Percentiles rank a stretch among this genome's conserved stretches.
Conservation (phyloP, 2,888 invertebrate species). For the Diadegma fenestrale region DNA sequence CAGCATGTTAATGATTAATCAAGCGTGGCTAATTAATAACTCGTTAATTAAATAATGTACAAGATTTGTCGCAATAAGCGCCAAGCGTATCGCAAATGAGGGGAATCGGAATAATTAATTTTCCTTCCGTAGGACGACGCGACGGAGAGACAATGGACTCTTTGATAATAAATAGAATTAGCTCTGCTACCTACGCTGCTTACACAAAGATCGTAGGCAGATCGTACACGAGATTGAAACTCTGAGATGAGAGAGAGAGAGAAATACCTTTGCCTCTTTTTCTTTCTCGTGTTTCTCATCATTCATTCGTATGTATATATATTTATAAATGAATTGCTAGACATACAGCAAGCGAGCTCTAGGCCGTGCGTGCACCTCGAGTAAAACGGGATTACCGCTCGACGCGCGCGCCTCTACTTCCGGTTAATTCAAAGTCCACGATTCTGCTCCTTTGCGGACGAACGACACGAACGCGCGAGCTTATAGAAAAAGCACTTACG, state of each 20-base stretch:
- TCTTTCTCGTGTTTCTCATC: neutral
- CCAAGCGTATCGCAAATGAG: slow-evolving; percentile 13
- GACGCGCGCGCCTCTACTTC: slow-evolving; percentile 64
- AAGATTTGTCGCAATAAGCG: slow-evolving; percentile 33
- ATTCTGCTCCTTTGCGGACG: slow-evolving; percentile 53
- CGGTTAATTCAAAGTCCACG: slow-evolving; percentile 68
- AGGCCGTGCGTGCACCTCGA: slow-evolving; percentile 63
- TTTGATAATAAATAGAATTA: slow-evolving; percentile 61
- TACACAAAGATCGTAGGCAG: slow-evolving; percentile 49
- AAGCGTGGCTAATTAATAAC: slow-evolving; percentile 20
- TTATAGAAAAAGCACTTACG: slow-evolving; percentile 42
- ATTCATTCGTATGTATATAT: slow-evolving; percentile 4
- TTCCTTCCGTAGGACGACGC: slow-evolving; percentile 12
- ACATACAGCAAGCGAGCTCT: slow-evolving; percentile 25
- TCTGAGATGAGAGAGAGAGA: slow-evolving; percentile 7
- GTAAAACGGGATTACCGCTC: slow-evolving; percentile 67
- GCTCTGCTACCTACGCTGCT: slow-evolving; percentile 50
- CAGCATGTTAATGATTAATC: neutral
- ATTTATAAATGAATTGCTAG: slow-evolving; percentile 24
- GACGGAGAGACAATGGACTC: slow-evolving; percentile 54
- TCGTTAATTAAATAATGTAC: neutral
- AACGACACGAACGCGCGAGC: slow-evolving; percentile 60
- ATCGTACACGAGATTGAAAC: slow-evolving; percentile 43
- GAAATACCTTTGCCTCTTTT: slow-evolving; percentile 2
- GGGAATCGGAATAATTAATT: slow-evolving; percentile 46